Evolutionary conservation across 2,797 vertebrate species (phyloP).

Genomic region (Pipistrellus pipistrellus): DNA sequence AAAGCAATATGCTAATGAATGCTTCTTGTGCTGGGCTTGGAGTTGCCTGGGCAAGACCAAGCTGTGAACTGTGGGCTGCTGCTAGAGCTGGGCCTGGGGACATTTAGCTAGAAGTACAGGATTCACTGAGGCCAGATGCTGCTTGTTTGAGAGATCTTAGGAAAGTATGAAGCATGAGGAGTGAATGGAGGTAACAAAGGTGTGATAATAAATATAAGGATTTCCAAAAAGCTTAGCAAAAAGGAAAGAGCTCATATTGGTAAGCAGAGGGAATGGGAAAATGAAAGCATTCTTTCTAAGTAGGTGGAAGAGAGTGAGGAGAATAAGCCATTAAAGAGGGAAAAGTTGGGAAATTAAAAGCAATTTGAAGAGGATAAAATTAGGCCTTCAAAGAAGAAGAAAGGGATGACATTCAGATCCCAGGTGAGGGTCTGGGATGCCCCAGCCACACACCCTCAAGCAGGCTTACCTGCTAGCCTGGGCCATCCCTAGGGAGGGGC

Average conservation of each 20-base stretch:
- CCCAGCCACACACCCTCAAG: background rate
- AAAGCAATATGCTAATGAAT: no score
- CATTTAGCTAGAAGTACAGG: no score
- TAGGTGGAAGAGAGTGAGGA: background rate
- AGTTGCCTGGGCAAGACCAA: no score
- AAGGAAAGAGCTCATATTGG: background rate
- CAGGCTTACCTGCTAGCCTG: background rate
- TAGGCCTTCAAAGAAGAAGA: background rate
- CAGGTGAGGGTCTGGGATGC: background rate
- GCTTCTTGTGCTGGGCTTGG: no score
- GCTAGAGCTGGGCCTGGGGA: no score
- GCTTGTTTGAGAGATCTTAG: background rate
- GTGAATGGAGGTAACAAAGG: slow-evolving; percentile 12
- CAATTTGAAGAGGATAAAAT: background rate
- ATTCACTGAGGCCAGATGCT: background rate
- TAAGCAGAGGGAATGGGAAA: background rate
- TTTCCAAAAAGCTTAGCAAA: slow-evolving; percentile 15
- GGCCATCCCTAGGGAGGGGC: background rate
- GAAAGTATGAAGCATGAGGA: background rate
- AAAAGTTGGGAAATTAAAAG: background rate
- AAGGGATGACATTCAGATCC: background rate
- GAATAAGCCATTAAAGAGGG: background rate
- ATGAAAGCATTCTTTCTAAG: slow-evolving; percentile 41
- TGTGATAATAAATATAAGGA: background rate
- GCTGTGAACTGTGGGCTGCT: no score